Conservation (phyloP, 35 echinoderm and acorn worm genomes). For the Holothuria glaberrima region DNA sequence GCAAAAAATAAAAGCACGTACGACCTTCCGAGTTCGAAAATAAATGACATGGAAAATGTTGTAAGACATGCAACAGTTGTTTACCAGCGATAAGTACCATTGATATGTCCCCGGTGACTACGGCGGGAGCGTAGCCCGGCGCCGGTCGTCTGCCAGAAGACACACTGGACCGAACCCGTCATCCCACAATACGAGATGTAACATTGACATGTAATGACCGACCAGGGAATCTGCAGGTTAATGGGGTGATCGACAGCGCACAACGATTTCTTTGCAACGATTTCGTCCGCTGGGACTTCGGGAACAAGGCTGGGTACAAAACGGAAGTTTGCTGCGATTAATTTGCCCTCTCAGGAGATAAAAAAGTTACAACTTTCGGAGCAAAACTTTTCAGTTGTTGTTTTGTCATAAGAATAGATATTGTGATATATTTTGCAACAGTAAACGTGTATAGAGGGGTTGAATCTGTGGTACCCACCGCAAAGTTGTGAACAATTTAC, state of each 20-base stretch:
- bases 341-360: conserved; percentile 61
- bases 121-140: conserved; percentile 42
- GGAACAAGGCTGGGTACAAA: conserved; percentile 46
- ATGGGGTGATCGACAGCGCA: conserved; percentile 34
- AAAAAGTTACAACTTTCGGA: conserved; percentile 41
- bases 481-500: background rate
- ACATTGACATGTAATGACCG: conserved; percentile 51
- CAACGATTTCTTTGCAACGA: conserved; percentile 32
- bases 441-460: too few species aligned
- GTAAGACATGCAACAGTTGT: conserved; percentile 67
- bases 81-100: conserved; percentile 40
- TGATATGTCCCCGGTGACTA: conserved; percentile 35
- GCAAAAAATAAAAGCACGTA: conserved; percentile 18
- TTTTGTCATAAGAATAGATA: conserved; percentile 2
- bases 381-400: conserved; percentile 24
- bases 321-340: conserved; percentile 60
- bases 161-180: conserved; percentile 40
- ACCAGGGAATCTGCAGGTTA: conserved; percentile 48
- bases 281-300: background rate
- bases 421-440: too few species aligned
- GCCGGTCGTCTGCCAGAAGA: conserved; percentile 47
- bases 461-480: background rate
- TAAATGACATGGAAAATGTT: conserved; percentile 59
- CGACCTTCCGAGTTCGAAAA: conserved; percentile 10
- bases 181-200: conserved; percentile 14